Conservation (phyloP, 2,113 vertebrate genomes). For the Cottus gobio region DNA sequence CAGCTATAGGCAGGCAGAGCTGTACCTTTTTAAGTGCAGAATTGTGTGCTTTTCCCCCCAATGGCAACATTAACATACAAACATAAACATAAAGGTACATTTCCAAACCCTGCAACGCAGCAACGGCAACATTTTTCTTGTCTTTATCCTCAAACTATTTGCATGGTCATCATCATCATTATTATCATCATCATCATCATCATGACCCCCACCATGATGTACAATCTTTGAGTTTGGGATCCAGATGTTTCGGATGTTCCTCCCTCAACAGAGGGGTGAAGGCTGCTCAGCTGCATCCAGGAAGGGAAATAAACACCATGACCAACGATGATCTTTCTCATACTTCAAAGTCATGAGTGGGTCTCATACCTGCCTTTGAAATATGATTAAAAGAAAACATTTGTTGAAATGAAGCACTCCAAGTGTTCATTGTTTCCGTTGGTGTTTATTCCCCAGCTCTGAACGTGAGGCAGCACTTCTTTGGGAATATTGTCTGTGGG, state of each 20-base stretch:
- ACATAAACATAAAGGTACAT: background rate
- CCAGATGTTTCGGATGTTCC: slow-evolving; percentile 66
- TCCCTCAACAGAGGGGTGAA: slow-evolving; percentile 42
- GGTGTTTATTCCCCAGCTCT: slow-evolving; percentile 36
- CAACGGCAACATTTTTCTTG: background rate
- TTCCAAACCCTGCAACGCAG: slow-evolving; percentile 19
- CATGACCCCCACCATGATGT: slow-evolving; percentile 65
- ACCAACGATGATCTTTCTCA: background rate
- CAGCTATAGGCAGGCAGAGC: no score
- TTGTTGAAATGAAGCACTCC: background rate
- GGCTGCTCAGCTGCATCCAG: slow-evolving; percentile 32
- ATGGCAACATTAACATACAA: background rate
- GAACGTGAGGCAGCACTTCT: slow-evolving; percentile 29
- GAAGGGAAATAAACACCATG: slow-evolving; percentile 9
- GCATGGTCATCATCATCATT: slow-evolving; percentile 10
- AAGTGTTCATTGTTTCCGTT: background rate
- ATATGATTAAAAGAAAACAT: background rate
- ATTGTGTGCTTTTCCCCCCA: no score
- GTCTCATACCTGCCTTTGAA: background rate
- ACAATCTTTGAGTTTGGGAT: slow-evolving; percentile 63
- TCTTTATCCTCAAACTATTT: background rate
- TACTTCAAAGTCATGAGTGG: background rate
- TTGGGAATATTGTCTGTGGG: slow-evolving; percentile 53
- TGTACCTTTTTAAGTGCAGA: no score
- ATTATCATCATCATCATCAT: slow-evolving; percentile 48